Base-by-base conservation (phyloP, 2,113 vertebrate species). In the Aphyosemion australe region DNA sequence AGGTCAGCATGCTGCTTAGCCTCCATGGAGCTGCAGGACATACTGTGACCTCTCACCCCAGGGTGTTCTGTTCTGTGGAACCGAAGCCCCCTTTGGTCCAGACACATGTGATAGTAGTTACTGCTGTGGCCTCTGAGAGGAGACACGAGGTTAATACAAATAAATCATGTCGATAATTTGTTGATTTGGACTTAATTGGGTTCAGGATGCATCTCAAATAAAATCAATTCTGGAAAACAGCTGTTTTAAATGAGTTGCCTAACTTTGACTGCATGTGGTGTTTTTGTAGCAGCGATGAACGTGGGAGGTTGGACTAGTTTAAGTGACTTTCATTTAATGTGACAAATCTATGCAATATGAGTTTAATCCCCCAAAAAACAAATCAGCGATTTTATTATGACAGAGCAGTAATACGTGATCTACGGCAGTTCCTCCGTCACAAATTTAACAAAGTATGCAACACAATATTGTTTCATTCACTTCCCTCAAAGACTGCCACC, bases 381-480 rank as follows among this genome's bases (percentile, higher is more conserved):
- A 83, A 84, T 85, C 64, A 74, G 49, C 39, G 12, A 58, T 63
- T 85, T 78, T 73, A 79, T 63, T 49, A 70, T 53, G 70, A 70
- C 65, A 78, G 41, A 39, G 49, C 82, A 72, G 79, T 61, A 74
- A 65, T 46, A 62, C 14, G 52, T 76, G 61, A 78, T 74, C 61
- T 56, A 77, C 65, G 68, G 62, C 26, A 26, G 1, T 26, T 26
- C 26, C 26, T 46, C 71, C 74, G 72, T 78, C 74, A 79, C 3
- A 51, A 84, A 76, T 61, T 57, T 51, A 63, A 59, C 74, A 66
- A 52, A 64, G 59, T 70, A 64, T 76, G 56, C 69, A 78, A 79
- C 79, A 74, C 74, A 75, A 82, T 88, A 87, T 75, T 69, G 83
- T 83, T 74, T 82, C 75, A n/a, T 79, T 79, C 45, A 14, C 80